Base-by-base conservation (phyloP, 2,888 invertebrate species). In the Sympetrum striolatum region DNA sequence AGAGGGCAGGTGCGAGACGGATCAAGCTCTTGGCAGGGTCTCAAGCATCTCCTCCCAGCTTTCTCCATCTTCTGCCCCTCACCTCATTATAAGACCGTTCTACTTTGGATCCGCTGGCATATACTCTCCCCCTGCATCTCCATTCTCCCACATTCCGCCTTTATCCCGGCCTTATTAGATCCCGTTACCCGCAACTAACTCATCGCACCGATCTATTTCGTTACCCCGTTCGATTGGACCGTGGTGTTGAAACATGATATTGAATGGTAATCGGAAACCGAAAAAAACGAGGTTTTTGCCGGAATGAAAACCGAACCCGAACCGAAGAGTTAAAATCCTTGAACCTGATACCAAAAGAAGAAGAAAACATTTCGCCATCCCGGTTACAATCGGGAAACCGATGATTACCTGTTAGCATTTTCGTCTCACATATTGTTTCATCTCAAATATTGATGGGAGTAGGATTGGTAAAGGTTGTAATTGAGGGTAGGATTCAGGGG, bases 61-160 rank as follows among this genome's bases (percentile, higher is more conserved):
- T 18, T 81, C 82, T 53, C 73, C 73, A 14, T 73, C 73, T 58
- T 22, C 53, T 90, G 80, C 64, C 80, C 81, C 58, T 90, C 81
- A 80, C 90, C 90, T 80, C 91, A 90, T 60, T 91, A 81, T 73
- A 37, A 60, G 58, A 44, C 79, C 81, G 64, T 60, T 82, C 90
- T 90, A 79, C 90, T 86, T 90, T 48, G 80, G 60, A 53, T 81
- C 73, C 39, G 58, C 82, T 60, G 90, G 90, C 37, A 73, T 58
- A 64, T 53, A 82, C 90, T 86, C 81, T 22, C 39, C 44, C 31
- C 60, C 60, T 73, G 25, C 60, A 58, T 35, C 64, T 5, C 37
- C 22, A 1, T 25, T 60, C 37, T n/a, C 58, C 37, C 14, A 22
- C 37, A 60, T 64, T 37, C 37, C 10, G 6, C 18, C 48, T 82